Percentiles rank a stretch among this genome's conserved stretches.
These are phyloP conservation scores for Empis stercorea DNA, from an alignment of 2,888 invertebrate genomes.

Conservation along the genomic window DNA sequence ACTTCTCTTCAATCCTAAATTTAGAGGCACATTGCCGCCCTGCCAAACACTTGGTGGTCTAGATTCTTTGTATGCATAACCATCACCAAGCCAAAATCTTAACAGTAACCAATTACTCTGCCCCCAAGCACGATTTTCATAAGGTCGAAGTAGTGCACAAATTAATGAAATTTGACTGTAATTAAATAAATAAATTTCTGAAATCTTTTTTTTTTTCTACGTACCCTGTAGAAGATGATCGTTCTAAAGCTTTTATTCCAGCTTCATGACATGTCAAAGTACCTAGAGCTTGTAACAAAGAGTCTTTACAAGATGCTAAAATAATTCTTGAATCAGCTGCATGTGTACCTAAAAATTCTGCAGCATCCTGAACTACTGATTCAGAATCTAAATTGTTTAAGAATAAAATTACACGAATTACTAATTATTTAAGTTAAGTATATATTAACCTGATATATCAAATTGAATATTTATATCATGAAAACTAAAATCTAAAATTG, in stretches of 20 bases:
- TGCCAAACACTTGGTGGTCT: constrained; percentile 43
- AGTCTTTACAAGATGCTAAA: constrained; percentile 60
- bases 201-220: constrained; percentile 17
- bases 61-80: constrained; percentile 61
- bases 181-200: constrained; percentile 25
- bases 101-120: constrained; percentile 77
- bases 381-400: constrained; percentile 49
- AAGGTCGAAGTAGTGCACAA: constrained; percentile 56
- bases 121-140: constrained; percentile 71
- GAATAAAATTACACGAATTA: no score
- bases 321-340: constrained; percentile 65
- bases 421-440: background rate
- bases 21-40: constrained; percentile 32
- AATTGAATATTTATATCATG: constrained; percentile 32
- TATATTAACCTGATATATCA: constrained; percentile 19
- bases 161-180: constrained; percentile 52
- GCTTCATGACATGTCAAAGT: constrained; percentile 61
- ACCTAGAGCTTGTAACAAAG: constrained; percentile 61
- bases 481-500: constrained; percentile 34
- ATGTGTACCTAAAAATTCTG: constrained; percentile 60
- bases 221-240: constrained; percentile 41
- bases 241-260: constrained; percentile 59
- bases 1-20: constrained; percentile 29
- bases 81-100: constrained; percentile 72
- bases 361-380: constrained; percentile 47